These are phyloP conservation scores for Trichogramma pretiosum DNA, from an alignment of 1,140 invertebrate genomes.

Conservation along the genomic window DNA sequence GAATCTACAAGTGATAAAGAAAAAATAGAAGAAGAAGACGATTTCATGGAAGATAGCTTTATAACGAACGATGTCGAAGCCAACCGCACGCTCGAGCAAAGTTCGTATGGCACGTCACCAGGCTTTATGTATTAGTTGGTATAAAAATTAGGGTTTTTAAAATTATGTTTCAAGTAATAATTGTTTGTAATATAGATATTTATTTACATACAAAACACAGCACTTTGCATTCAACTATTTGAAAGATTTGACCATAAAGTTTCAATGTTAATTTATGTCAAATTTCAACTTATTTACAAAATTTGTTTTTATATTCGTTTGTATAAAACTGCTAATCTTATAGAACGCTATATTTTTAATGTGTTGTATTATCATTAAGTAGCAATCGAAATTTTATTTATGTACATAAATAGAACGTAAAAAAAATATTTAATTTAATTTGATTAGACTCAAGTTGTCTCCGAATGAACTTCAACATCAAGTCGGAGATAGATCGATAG, in stretches of 20 bases:
- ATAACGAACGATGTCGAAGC: conserved; percentile 18
- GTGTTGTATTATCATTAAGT: not conserved
- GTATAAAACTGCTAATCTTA: too few species aligned
- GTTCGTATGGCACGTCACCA: conserved; percentile 33
- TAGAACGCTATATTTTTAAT: too few species aligned
- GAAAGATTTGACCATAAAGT: too few species aligned
- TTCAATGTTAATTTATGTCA: too few species aligned
- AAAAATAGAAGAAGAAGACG: conserved; percentile 27
- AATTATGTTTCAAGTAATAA: too few species aligned
- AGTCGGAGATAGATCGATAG: too few species aligned
- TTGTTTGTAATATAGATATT: conserved; percentile 8
- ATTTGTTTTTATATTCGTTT: too few species aligned
- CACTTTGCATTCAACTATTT: too few species aligned
- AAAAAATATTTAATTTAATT: too few species aligned
- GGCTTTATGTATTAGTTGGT: conserved; percentile 26
- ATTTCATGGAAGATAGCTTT: conserved; percentile 34
- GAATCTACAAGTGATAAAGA: conserved; percentile 12
- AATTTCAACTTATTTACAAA: too few species aligned
- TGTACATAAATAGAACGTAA: conserved; percentile 21
- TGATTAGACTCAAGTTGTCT: too few species aligned
- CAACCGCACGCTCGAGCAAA: conserved; percentile 26
- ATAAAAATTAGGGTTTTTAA: conserved; percentile 5
- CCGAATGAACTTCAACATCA: too few species aligned
- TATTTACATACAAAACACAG: conserved; percentile 17
- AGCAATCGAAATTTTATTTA: conserved; percentile 9